Base-by-base conservation (phyloP, 2,797 vertebrate species). In the Poecile montanus region DNA sequence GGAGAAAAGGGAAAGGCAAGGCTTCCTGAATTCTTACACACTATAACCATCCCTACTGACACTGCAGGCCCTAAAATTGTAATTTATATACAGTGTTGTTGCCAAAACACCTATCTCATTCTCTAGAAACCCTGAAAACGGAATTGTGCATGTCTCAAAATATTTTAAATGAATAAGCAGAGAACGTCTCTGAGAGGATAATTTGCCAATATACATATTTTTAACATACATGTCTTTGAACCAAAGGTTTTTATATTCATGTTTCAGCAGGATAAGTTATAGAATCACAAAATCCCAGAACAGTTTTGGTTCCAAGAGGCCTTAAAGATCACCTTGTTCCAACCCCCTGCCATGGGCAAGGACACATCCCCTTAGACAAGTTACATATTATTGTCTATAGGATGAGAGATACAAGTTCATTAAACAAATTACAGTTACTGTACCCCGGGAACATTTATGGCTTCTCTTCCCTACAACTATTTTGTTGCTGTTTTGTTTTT, bases 361-460 rank as follows among this genome's bases (percentile, higher is more conserved):
- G 44, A 57, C 16, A 57, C 7, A 4, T 51, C 12, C 7, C 1
- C 0, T 48, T 13, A 50, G 23, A 50, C n/a, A 36, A 26, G 19
- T 38, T 30, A 38, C 4, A 38, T 38, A 40, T 38, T n/a, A n/a
- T 3, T 54, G 27, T 34, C 51, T 30, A 3, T 3, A 60, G 21
- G 30, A 83, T 26, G 16, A 38, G 30, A 68, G 15, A 75, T 4
- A 25, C 8, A 72, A 81, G 29, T 15, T 62, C 18, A n/a, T 10
- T 27, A 48, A 60, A 44, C 9, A 66, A 60, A 34, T 30, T 13
- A 34, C 7, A 16, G 20, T 30, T 57, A 38, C 13, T 36, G 42
- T 12, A 72, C 23, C 16, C 50, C 40, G 58, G 29, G 6, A 89
- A 71, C 10, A 54, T 12, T 29, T 22, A 27, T 3, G 42, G 36